A percentile compares a stretch with the other conserved stretches of the same genome.
phyloP scores from a whole-genome alignment of 2,797 vertebrate species.

The Peromyscus nudipes region DNA sequence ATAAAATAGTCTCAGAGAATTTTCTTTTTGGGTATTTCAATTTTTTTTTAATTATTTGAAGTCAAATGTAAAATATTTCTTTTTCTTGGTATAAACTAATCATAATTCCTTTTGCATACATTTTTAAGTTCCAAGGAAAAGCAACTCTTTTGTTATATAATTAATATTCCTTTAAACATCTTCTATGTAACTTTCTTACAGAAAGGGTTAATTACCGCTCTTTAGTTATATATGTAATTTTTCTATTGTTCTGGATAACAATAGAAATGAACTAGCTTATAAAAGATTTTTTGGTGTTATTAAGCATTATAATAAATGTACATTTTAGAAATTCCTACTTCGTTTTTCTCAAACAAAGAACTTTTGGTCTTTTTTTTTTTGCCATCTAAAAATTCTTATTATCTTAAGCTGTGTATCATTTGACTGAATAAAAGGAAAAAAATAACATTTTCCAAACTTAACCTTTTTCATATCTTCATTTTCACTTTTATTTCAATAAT shows the following conservation, averaged over 20 bases:
- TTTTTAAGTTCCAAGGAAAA: constrained; percentile 61
- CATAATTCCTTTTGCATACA: constrained; percentile 4
- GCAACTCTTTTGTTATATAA: constrained; percentile 58
- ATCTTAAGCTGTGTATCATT: constrained; percentile 16
- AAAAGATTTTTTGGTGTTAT: background rate
- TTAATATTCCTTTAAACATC: constrained; percentile 53
- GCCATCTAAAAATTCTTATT: constrained; percentile 35
- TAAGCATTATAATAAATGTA: constrained; percentile 48
- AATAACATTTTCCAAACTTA: background rate
- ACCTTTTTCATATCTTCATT: constrained; percentile 21
- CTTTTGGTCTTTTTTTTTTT: constrained; percentile 41
- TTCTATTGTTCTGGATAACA: background rate
- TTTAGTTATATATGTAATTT: background rate
- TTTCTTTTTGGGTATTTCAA: constrained; percentile 69
- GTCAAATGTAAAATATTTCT: constrained; percentile 70
- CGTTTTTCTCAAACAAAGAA: constrained; percentile 53
- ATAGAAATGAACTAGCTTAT: background rate
- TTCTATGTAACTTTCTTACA: constrained; percentile 56
- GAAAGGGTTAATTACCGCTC: constrained; percentile 1
- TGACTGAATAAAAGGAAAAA: background rate
- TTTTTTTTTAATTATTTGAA: constrained; percentile 66
- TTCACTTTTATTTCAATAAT: constrained; percentile 27
- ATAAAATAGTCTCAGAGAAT: constrained; percentile 65
- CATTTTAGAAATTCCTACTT: constrained; percentile 45
- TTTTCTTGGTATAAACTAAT: constrained; percentile 55